Base-by-base conservation (phyloP, 2,113 vertebrate species). In the Nannobrachium achirus region DNA sequence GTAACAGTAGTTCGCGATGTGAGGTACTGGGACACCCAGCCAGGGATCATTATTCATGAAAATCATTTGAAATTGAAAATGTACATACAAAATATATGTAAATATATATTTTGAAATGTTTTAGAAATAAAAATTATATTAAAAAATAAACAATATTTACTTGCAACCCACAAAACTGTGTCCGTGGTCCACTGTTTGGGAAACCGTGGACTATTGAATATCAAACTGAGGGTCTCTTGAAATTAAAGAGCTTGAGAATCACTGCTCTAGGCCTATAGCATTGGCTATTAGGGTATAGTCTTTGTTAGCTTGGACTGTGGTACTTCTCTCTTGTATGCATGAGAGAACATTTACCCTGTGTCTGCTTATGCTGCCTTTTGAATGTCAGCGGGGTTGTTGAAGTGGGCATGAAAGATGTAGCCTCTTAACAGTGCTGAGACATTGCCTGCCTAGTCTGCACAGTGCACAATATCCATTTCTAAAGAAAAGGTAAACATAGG, bases 401-500 rank as follows among this genome's bases (percentile, higher is more conserved):
- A n/a, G n/a, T 7, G 2, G n/a, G 2, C 48, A 44, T 44, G 42
- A 44, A 44, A 44, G 42, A 44, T 10, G 42, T 44, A 44, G 14
- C 50, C 42, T 0, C 70, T 39, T 60, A 7, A 53, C 38, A 25
- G 49, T 38, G 39, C 52, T 20, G 9, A 15, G 51, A 15, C n/a
- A 41, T 14, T 33, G 25, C 25, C 25, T 33, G 18, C 14, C 6
- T 8, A 18, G 55, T 33, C 49, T 40, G 49, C 45, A 16, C 39
- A 42, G 18, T 14, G 19, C 25, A 33, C 6, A 33, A 33, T 13
- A 15, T 66, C n/a, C 42, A 42, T 42, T 13, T 63, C 46, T 50
- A 42, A 71, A 68, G 68, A 56, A 7, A 49, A 38, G 56, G 13
- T 18, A 19, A 65, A 51, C 10, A 14, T 51, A 10, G 16, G 20